phyloP scores from a whole-genome alignment of 2,888 invertebrate genomes.

The Shargacucullia verbasci region DNA sequence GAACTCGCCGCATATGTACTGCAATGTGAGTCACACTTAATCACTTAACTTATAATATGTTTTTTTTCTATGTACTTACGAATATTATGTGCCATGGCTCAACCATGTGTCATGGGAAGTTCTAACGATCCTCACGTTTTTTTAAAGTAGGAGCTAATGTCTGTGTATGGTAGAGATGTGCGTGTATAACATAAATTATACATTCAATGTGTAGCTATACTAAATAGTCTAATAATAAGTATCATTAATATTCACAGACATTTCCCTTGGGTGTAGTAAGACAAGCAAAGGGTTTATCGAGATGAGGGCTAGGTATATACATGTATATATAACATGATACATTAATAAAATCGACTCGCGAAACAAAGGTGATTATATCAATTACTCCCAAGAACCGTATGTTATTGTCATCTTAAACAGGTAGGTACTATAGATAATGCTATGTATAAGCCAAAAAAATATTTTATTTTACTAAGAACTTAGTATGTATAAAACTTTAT shows the following conservation, averaged over 20 bases:
- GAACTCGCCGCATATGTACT: constrained; percentile 97
- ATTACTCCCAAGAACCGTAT: too few relatives aligned
- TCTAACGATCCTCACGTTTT: neutral
- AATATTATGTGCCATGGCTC: too few relatives aligned
- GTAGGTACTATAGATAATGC: too few relatives aligned
- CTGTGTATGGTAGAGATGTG: neutral
- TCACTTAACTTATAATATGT: constrained; percentile 14
- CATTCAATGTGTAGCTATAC: neutral
- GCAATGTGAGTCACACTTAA: constrained; percentile 93
- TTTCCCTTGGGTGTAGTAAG: neutral
- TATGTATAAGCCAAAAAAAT: too few relatives aligned
- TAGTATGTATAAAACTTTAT: constrained; percentile 1
- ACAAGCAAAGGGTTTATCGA: neutral
- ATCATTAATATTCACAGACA: neutral
- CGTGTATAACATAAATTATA: neutral
- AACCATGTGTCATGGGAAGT: neutral
- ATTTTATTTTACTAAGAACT: too few relatives aligned
- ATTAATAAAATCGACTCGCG: too few relatives aligned
- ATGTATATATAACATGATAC: too few relatives aligned
- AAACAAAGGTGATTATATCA: too few relatives aligned
- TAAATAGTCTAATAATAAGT: neutral
- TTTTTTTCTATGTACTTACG: constrained; percentile 15
- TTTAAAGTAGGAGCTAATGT: neutral
- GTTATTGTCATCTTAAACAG: too few relatives aligned
- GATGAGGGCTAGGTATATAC: too few relatives aligned